These are phyloP conservation scores for Gallinago solitaria DNA, from an alignment of 2,797 vertebrate genomes.

Conservation along the genomic window DNA sequence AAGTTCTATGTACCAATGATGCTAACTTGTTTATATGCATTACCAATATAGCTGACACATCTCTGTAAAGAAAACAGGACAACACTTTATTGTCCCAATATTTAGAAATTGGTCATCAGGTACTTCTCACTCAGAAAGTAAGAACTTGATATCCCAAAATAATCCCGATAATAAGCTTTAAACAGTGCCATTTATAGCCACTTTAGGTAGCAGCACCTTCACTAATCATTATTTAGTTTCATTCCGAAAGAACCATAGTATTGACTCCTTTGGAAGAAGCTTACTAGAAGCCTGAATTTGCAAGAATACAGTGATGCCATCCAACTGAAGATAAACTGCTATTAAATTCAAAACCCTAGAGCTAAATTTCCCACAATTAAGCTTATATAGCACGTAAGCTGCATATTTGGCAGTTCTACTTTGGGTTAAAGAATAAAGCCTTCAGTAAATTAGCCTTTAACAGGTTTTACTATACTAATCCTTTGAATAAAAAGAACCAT, in stretches of 20 bases:
- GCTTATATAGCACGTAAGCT: not conserved
- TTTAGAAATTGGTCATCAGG: not conserved
- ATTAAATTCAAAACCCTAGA: not conserved
- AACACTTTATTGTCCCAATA: not conserved
- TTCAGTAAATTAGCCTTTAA: not conserved
- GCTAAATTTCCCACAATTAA: constrained; percentile 4
- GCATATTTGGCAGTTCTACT: not conserved
- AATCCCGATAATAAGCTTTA: not conserved
- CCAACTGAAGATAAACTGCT: not conserved
- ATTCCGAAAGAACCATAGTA: not conserved
- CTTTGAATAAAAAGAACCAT: not conserved
- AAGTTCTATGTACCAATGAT: not conserved
- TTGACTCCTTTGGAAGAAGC: not conserved
- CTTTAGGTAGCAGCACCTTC: not conserved
- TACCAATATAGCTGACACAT: not conserved
- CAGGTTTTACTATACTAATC: not conserved
- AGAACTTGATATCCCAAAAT: not conserved
- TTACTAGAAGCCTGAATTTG: not conserved
- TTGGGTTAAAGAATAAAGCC: not conserved
- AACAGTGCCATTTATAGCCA: not conserved
- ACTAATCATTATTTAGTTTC: not conserved
- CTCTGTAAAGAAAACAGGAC: not conserved
- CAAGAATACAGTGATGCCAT: not conserved
- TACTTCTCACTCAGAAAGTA: not conserved
- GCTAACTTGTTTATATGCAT: not conserved